Evolutionary conservation across 2,888 invertebrate species (phyloP).

Genomic region (Melanargia galathea): DNA sequence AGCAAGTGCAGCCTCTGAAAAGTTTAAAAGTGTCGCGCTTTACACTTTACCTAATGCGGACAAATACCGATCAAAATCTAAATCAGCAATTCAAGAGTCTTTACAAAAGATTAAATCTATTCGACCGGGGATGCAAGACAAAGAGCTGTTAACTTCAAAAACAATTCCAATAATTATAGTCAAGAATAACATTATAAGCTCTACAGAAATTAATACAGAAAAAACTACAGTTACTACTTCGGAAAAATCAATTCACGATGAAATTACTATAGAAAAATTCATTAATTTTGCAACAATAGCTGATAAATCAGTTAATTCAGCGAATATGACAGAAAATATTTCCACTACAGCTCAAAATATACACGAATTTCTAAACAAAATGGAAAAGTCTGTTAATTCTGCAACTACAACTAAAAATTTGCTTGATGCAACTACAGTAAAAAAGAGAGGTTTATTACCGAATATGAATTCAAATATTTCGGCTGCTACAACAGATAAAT

Average conservation of each 20-base stretch:
- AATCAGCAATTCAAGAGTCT: slow-evolving; percentile 9
- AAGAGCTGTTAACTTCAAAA: not conserved
- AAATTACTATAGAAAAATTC: not conserved
- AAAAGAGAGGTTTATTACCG: too few species aligned
- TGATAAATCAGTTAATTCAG: not conserved
- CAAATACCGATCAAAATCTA: not conserved
- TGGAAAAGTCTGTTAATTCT: not conserved
- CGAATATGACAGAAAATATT: not conserved
- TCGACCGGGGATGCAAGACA: not conserved
- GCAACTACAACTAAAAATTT: not conserved
- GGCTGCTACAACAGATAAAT: too few species aligned
- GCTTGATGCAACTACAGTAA: not conserved
- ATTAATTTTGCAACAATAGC: not conserved
- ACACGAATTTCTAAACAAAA: not conserved
- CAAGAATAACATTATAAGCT: not conserved
- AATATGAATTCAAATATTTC: too few species aligned
- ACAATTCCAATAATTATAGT: not conserved
- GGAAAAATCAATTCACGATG: not conserved
- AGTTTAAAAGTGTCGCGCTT: not conserved
- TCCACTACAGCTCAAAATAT: not conserved
- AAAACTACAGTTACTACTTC: not conserved
- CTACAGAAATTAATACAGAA: not conserved
- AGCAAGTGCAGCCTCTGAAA: slow-evolving; percentile 14
- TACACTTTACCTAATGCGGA: not conserved
- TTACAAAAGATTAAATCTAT: slow-evolving; percentile 7